phyloP scores from a whole-genome alignment of 2,113 vertebrate species.

The Ciconia maguari region DNA sequence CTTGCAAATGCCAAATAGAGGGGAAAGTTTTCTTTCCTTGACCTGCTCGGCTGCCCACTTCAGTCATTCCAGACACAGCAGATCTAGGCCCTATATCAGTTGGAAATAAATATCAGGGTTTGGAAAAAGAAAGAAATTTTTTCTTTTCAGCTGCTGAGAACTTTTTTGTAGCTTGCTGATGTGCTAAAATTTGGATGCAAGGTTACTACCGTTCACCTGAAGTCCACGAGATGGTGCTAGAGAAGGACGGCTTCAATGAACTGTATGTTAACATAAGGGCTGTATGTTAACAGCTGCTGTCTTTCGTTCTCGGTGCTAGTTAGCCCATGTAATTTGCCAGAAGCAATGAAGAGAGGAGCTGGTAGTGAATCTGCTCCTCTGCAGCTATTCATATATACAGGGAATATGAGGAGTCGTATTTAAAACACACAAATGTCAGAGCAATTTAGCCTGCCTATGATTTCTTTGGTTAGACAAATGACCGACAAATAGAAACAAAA shows the following conservation, averaged over 20 bases:
- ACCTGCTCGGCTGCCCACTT: not conserved
- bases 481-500: not conserved
- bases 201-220: not conserved
- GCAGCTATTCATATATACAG: not conserved
- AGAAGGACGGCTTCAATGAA: not conserved
- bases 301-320: fast-evolving
- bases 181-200: not conserved
- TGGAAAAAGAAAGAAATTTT: not conserved
- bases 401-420: fast-evolving
- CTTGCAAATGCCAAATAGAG: not conserved
- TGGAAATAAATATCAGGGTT: not conserved
- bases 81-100: not conserved
- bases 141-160: not conserved
- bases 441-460: not conserved
- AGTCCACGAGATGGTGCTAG: not conserved
- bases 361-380: not conserved
- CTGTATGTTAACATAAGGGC: not conserved
- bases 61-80: not conserved
- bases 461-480: not conserved
- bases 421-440: fast-evolving
- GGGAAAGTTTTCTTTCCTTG: not conserved
- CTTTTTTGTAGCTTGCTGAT: not conserved
- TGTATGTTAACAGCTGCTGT: fast-evolving
- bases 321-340: not conserved
- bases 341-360: not conserved